Percentiles rank a stretch among this genome's conserved stretches.
Conservation (phyloP, 2,888 invertebrate genomes). For the Ophioninae sp. region DNA sequence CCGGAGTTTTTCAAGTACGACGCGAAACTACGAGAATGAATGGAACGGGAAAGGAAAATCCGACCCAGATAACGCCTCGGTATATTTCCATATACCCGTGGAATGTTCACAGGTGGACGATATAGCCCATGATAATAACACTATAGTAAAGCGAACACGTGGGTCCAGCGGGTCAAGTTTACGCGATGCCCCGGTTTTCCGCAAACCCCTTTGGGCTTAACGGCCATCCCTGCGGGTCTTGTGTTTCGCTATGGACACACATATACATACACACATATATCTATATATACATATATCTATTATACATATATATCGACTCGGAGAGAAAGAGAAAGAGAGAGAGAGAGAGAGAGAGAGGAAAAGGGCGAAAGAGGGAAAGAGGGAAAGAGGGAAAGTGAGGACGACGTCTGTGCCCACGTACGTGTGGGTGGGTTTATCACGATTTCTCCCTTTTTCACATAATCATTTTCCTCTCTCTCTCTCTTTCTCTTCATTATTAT, state of each 20-base stretch:
- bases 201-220: conserved; percentile 78
- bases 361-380: not conserved
- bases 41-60: conserved; percentile 29
- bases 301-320: not conserved
- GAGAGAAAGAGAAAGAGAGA: not conserved
- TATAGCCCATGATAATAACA: conserved; percentile 48
- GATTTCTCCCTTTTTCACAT: conserved; percentile 31
- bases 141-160: conserved; percentile 56
- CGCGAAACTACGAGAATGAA: not conserved
- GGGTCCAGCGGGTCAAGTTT: conserved; percentile 78
- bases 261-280: conserved; percentile 16
- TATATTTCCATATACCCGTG: conserved; percentile 42
- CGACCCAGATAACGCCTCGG: conserved; percentile 42
- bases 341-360: not conserved
- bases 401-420: not conserved
- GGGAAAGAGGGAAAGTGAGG: not conserved
- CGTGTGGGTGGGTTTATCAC: not conserved
- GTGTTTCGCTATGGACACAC: conserved; percentile 69
- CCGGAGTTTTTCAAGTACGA: not conserved
- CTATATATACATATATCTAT: too few species aligned
- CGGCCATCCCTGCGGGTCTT: conserved; percentile 73
- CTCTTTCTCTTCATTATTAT: too few species aligned
- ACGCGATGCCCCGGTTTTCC: conserved; percentile 74
- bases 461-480: conserved; percentile 29
- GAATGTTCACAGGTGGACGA: conserved; percentile 54